phyloP scores from a whole-genome alignment of 2,888 invertebrate genomes.

The Drosophila lacicola region DNA sequence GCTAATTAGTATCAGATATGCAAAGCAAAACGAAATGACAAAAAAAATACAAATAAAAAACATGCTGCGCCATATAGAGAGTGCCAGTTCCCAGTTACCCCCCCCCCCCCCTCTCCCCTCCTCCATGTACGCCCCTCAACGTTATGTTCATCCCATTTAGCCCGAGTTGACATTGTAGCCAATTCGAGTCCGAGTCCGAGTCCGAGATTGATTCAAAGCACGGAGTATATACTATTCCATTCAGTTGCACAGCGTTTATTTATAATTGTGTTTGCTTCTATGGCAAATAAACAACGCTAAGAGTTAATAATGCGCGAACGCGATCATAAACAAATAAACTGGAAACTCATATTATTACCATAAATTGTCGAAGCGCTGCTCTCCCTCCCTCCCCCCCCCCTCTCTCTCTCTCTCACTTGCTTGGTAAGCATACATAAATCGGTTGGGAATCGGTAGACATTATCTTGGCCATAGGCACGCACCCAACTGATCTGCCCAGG shows the following conservation, averaged over 20 bases:
- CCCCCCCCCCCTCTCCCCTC: background rate
- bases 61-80: constrained; percentile 34
- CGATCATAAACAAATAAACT: constrained; percentile 42
- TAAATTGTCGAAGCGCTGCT: constrained; percentile 20
- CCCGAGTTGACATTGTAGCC: constrained; percentile 44
- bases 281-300: constrained; percentile 15
- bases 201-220: constrained; percentile 28
- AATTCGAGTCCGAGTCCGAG: constrained; percentile 30
- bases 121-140: background rate
- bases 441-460: constrained; percentile 7
- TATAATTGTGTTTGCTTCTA: background rate
- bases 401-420: constrained; percentile 5
- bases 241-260: constrained; percentile 19
- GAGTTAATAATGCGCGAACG: constrained; percentile 25
- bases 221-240: constrained; percentile 27
- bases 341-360: constrained; percentile 38
- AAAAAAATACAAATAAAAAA: constrained; percentile 7
- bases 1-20: constrained; percentile 57
- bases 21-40: constrained; percentile 27
- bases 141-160: constrained; percentile 1
- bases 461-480: constrained; percentile 1
- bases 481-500: background rate
- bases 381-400: background rate
- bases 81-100: background rate
- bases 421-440: constrained; percentile 15